Conservation (phyloP, 2,113 vertebrate genomes). For the Oplegnathus fasciatus region DNA sequence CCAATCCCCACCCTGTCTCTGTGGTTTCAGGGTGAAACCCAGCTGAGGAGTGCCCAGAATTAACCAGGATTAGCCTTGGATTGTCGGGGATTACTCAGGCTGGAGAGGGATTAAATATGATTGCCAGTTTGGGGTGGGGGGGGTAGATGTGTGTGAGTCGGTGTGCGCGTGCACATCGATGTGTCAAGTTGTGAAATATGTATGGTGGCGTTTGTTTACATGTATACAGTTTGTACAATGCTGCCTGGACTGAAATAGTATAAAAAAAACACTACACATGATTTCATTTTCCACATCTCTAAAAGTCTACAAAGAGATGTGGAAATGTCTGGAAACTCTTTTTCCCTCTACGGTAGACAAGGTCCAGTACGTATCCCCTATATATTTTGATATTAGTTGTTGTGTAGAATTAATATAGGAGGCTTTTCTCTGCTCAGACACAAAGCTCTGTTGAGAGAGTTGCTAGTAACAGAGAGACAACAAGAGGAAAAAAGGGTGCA, state of each 20-base stretch:
- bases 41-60: slow-evolving; percentile 82
- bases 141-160: neutral
- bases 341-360: neutral
- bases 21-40: slow-evolving; percentile 80
- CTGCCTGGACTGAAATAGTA: neutral
- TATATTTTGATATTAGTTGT: neutral
- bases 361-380: neutral
- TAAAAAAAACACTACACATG: neutral
- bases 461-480: slow-evolving; percentile 29
- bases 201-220: slow-evolving; percentile 34
- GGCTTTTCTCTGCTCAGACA: slow-evolving; percentile 15
- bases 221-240: slow-evolving; percentile 10
- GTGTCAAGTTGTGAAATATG: slow-evolving; percentile 41
- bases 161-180: slow-evolving; percentile 37
- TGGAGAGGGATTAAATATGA: slow-evolving; percentile 83
- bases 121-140: slow-evolving; percentile 79
- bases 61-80: slow-evolving; percentile 84
- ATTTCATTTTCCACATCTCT: slow-evolving; percentile 7
- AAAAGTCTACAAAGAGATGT: neutral
- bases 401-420: slow-evolving; percentile 17
- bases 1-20: slow-evolving; percentile 80
- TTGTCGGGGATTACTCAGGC: slow-evolving; percentile 82
- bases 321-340: neutral
- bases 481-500: slow-evolving; percentile 45
- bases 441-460: slow-evolving; percentile 37